phyloP scores from a whole-genome alignment of 2,888 invertebrate species.

The Lasioglossum oenotherae region DNA sequence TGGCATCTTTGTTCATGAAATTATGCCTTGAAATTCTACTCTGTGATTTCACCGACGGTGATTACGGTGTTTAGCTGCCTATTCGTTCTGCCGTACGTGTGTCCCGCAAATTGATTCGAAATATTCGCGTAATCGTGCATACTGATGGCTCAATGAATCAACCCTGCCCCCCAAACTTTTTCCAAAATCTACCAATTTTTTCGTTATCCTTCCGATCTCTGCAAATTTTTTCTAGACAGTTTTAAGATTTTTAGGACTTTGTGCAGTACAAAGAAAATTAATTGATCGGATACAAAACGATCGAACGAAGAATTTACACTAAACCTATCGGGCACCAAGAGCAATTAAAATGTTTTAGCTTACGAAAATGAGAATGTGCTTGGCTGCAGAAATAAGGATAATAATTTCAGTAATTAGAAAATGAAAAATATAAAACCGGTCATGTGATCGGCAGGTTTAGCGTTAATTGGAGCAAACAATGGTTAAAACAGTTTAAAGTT shows the following conservation, averaged over 20 bases:
- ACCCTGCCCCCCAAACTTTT: neutral
- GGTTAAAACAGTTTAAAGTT: neutral
- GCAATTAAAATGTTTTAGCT: no score
- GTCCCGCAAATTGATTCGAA: neutral
- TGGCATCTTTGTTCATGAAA: slow-evolving; percentile 12
- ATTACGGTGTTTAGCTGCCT: neutral
- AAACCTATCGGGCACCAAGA: no score
- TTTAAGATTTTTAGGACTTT: no score
- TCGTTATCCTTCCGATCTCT: neutral
- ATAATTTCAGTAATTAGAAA: no score
- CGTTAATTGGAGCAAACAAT: neutral
- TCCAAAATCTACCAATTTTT: no score
- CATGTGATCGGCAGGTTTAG: no score
- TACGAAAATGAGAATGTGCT: no score
- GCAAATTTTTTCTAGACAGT: neutral
- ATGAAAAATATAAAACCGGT: no score
- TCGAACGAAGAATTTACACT: no score
- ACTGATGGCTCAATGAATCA: neutral
- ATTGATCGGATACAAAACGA: no score
- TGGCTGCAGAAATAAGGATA: no score
- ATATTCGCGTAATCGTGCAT: neutral
- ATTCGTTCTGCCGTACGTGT: neutral
- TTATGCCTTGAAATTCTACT: slow-evolving; percentile 8
- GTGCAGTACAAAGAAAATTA: no score
- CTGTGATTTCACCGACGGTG: neutral